These are phyloP conservation scores for Chascanopsetta lugubris DNA, from an alignment of 2,113 vertebrate genomes.

Conservation along the genomic window DNA sequence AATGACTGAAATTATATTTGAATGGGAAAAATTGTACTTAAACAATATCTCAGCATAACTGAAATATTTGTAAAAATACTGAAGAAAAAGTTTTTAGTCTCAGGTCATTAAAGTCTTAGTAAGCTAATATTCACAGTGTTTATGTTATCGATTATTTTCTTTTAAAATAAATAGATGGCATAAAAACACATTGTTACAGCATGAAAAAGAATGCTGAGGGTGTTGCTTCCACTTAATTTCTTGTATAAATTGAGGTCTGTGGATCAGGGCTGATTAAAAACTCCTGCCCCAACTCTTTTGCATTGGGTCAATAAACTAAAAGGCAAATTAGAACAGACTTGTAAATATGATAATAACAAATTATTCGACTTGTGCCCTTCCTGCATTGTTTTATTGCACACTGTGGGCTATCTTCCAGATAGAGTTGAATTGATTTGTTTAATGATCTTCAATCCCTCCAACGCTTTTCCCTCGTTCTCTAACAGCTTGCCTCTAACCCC, in stretches of 20 bases:
- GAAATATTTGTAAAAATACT: background rate
- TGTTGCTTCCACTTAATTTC: constrained; percentile 22
- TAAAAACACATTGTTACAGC: background rate
- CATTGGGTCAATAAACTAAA: constrained; percentile 50
- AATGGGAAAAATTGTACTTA: too few relatives aligned
- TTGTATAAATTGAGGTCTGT: constrained; percentile 9
- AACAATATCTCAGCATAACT: too few relatives aligned
- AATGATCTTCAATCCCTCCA: constrained; percentile 73
- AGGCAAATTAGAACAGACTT: constrained; percentile 57
- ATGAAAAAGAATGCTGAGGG: constrained; percentile 5
- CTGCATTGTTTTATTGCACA: constrained; percentile 72
- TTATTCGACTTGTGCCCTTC: constrained; percentile 48
- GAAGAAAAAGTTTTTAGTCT: too few relatives aligned
- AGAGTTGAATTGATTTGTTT: constrained; percentile 73
- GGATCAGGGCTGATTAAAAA: constrained; percentile 19
- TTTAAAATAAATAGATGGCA: too few relatives aligned
- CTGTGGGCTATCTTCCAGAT: constrained; percentile 74
- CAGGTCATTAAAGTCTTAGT: background rate
- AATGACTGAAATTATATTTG: too few relatives aligned
- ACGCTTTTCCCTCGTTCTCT: constrained; percentile 58
- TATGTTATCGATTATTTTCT: background rate
- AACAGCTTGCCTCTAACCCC: constrained; percentile 64
- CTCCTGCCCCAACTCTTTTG: constrained; percentile 17
- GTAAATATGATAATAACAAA: constrained; percentile 75
- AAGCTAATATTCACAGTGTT: background rate